phyloP scores from a whole-genome alignment of 2,113 vertebrate species.

The Illadopsis cleaveri region DNA sequence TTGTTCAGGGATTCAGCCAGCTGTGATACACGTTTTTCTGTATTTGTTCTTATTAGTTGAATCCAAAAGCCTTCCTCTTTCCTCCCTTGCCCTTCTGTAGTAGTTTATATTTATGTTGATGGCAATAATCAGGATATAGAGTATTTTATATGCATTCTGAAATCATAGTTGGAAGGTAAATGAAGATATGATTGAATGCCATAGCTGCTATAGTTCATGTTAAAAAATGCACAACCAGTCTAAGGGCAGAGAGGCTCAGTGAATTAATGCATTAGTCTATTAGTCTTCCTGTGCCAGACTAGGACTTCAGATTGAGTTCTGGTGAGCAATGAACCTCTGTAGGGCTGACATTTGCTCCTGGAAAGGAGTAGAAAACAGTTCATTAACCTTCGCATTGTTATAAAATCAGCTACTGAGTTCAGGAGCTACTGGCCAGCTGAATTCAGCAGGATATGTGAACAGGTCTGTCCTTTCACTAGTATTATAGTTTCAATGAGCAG shows the following conservation, averaged over 20 bases:
- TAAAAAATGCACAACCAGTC: constrained; percentile 14
- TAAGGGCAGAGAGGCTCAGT: background rate
- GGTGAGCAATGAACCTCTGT: background rate
- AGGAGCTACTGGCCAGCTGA: background rate
- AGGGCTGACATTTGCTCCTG: constrained; percentile 47
- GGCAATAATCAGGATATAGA: constrained; percentile 38
- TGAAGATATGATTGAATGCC: constrained; percentile 59
- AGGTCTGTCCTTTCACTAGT: background rate
- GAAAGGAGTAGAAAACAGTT: background rate
- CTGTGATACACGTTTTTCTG: constrained; percentile 60
- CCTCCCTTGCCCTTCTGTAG: background rate
- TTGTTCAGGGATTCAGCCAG: constrained; percentile 61
- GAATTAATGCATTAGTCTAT: constrained; percentile 38
- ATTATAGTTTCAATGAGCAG: fast-evolving
- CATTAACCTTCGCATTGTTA: constrained; percentile 26
- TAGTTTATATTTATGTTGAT: constrained; percentile 16
- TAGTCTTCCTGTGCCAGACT: constrained; percentile 8
- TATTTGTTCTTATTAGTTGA: constrained; percentile 57
- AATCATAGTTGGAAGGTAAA: constrained; percentile 38
- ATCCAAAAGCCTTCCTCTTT: background rate
- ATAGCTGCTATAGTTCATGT: constrained; percentile 21
- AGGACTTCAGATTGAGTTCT: constrained; percentile 16
- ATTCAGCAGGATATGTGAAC: background rate
- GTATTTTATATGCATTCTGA: constrained; percentile 21
- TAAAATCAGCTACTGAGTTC: constrained; percentile 28